These are phyloP conservation scores for Drosophila bunnanda DNA, from an alignment of 2,888 invertebrate genomes.

Conservation along the genomic window DNA sequence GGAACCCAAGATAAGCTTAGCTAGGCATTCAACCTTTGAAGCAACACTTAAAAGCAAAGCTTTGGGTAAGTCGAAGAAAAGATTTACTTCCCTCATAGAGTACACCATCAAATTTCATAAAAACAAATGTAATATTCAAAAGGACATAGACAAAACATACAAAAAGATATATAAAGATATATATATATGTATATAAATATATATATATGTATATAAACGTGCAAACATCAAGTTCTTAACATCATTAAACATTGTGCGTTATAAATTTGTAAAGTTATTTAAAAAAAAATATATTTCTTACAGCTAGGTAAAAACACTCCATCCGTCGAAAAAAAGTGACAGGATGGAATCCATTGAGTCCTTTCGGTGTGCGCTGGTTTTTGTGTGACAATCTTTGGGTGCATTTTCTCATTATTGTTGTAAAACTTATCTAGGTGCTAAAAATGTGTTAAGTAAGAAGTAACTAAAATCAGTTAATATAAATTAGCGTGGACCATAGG, in stretches of 20 bases:
- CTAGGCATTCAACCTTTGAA: background rate
- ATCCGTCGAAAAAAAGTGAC: background rate
- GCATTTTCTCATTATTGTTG: slow-evolving; percentile 10
- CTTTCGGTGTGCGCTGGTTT: slow-evolving; percentile 13
- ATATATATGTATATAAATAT: no score
- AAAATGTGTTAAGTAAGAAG: slow-evolving; percentile 4
- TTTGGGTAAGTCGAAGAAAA: no score
- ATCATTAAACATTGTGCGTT: slow-evolving; percentile 20
- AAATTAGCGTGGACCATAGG: background rate
- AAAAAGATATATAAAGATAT: no score
- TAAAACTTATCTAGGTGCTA: slow-evolving; percentile 40
- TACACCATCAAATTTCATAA: background rate
- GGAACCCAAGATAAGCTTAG: background rate
- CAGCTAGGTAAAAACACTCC: background rate
- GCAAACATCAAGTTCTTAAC: slow-evolving; percentile 45
- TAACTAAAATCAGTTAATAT: no score
- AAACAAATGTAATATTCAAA: slow-evolving; percentile 37
- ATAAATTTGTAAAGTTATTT: background rate
- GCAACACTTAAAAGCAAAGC: background rate
- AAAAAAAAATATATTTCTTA: slow-evolving; percentile 13
- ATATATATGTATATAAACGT: slow-evolving; percentile 55
- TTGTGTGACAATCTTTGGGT: slow-evolving; percentile 53
- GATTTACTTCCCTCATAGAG: no score
- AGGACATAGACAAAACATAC: slow-evolving; percentile 29
- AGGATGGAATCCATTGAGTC: background rate